Evolutionary conservation across 2,113 vertebrate species (phyloP).

Genomic region (Pyrgilauda ruficollis): DNA sequence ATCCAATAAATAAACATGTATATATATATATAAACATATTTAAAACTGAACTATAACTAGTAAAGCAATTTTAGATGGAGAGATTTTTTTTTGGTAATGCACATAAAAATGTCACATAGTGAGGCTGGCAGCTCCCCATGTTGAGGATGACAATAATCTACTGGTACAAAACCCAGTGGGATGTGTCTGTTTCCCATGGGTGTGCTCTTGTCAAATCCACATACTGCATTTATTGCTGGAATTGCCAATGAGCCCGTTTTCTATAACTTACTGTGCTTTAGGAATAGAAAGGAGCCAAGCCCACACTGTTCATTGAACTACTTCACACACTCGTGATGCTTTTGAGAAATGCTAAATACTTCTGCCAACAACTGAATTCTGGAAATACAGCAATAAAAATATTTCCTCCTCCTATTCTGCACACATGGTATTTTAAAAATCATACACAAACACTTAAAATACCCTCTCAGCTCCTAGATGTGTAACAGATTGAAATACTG

Average conservation of each 20-base stretch:
- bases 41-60: no score
- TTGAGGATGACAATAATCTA: not conserved
- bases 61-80: no score
- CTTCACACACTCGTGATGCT: not conserved
- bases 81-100: not conserved
- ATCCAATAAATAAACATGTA: not conserved
- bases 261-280: constrained; percentile 2
- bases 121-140: not conserved
- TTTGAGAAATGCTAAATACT: constrained; percentile 12
- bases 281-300: not conserved
- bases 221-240: not conserved
- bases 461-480: constrained; percentile 49
- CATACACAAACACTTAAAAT: constrained; percentile 54
- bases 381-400: constrained; percentile 29
- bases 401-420: constrained; percentile 34
- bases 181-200: not conserved
- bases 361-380: not conserved
- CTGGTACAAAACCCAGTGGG: not conserved
- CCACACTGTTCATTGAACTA: not conserved
- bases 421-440: not conserved
- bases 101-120: not conserved
- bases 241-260: not conserved
- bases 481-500: constrained; percentile 16
- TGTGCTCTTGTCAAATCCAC: not conserved
- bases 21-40: not conserved